A percentile compares a stretch with the other conserved stretches of the same genome.
phyloP scores from a whole-genome alignment of 2,888 invertebrate genomes.

The Diadromus collaris region DNA sequence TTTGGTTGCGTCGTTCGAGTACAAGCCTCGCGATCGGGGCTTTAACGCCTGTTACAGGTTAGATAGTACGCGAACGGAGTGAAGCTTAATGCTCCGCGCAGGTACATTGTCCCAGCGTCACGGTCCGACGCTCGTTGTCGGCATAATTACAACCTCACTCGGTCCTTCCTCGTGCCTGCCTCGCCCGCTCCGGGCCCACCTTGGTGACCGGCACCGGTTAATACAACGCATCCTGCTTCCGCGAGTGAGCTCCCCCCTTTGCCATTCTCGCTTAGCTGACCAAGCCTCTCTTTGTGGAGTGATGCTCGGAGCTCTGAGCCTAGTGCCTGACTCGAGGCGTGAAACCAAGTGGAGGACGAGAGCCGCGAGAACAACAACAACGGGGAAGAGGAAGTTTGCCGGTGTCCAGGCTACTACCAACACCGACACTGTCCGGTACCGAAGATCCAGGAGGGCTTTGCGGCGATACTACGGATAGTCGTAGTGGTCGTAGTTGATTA shows the following conservation, averaged over 20 bases:
- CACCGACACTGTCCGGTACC: not conserved
- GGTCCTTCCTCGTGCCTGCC: constrained; percentile 16
- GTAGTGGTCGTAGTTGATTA: constrained; percentile 16
- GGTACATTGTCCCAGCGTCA: constrained; percentile 56
- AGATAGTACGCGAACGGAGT: constrained; percentile 48
- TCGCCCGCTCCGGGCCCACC: not conserved
- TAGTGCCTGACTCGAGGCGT: constrained; percentile 26
- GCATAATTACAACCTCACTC: constrained; percentile 43
- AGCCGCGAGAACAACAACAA: constrained; percentile 29
- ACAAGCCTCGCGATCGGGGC: constrained; percentile 60
- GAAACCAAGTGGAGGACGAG: constrained; percentile 15
- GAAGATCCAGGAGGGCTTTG: constrained; percentile 3
- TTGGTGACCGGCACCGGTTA: constrained; percentile 39
- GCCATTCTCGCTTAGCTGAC: not conserved
- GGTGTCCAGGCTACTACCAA: not conserved
- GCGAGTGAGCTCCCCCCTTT: not conserved
- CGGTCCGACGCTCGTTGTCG: constrained; percentile 40
- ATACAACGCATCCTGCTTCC: constrained; percentile 52
- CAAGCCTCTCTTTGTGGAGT: constrained; percentile 36
- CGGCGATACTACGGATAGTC: constrained; percentile 2
- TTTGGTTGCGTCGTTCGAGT: constrained; percentile 49
- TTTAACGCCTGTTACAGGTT: constrained; percentile 65
- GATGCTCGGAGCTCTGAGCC: constrained; percentile 22
- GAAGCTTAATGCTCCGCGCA: constrained; percentile 58
- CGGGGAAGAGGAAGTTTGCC: constrained; percentile 20